Conservation (phyloP, 2,888 invertebrate genomes). For the Acheta domesticus region DNA sequence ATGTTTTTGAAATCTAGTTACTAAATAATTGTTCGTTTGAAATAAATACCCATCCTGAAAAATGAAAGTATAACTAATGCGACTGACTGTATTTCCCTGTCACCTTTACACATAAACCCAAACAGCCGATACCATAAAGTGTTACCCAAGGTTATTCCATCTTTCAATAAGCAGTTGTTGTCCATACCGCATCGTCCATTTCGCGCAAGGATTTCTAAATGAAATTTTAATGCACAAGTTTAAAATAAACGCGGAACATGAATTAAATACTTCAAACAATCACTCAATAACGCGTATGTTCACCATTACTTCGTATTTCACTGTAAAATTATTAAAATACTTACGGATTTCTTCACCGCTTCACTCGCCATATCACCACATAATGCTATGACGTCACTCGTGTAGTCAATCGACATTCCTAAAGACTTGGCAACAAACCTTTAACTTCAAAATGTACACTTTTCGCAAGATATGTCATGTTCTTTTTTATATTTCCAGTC, state of each 20-base stretch:
- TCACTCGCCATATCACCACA: slow-evolving; percentile 37
- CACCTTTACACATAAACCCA: slow-evolving; percentile 33
- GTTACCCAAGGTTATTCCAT: slow-evolving; percentile 36
- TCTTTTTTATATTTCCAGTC: background rate
- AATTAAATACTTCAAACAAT: slow-evolving; percentile 12
- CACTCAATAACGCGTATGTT: slow-evolving; percentile 24
- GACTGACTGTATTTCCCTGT: slow-evolving; percentile 20
- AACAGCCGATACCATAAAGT: slow-evolving; percentile 33
- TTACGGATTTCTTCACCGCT: slow-evolving; percentile 36
- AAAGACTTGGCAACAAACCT: slow-evolving; percentile 32
- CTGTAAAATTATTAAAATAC: slow-evolving; percentile 32
- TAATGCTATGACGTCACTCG: slow-evolving; percentile 36
- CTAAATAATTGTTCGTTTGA: slow-evolving; percentile 25
- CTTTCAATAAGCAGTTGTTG: slow-evolving; percentile 26
- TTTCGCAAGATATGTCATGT: slow-evolving; percentile 11
- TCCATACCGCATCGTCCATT: slow-evolving; percentile 30
- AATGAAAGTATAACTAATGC: background rate
- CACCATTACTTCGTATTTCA: slow-evolving; percentile 35
- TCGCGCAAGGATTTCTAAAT: slow-evolving; percentile 36
- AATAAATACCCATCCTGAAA: background rate
- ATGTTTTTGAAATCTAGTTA: slow-evolving; percentile 27
- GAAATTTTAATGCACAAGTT: slow-evolving; percentile 36
- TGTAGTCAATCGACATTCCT: slow-evolving; percentile 36
- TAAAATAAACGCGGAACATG: background rate
- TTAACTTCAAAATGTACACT: slow-evolving; percentile 18